Evolutionary conservation across 2,888 invertebrate genomes (phyloP), one percentile per base, ranked within the genome.

Genomic region (Drosophila eohydei): DNA sequence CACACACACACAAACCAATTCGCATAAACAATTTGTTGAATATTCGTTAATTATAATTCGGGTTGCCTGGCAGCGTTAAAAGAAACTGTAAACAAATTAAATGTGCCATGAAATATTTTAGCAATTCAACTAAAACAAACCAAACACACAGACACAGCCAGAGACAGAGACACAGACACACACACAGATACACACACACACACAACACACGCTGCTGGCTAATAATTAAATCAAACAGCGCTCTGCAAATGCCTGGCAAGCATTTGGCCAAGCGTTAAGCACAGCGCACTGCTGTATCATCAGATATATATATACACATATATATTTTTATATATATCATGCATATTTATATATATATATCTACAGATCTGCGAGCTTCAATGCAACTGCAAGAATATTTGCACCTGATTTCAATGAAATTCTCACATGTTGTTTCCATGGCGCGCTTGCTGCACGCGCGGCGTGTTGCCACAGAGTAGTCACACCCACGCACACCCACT

Each of bases 311-410:
- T 32, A 56, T 14, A 40, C 32, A 55, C 11, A 21, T 5, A 14
- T 11, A 26, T 9, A 43, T 12, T 28, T 36, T 28, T 51, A 55
- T 26, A 60, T 60, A 51, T 8, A 48, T 34, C 30, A 50, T 41
- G 36, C 26, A 58, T 4, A 57, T 26, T 52, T 40, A 60, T 16
- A 36, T 38, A 52, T n/a, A 30, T 11, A 30, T 14, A 46, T 54
- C 4, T n/a, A 46, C 28, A 51, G 54, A 60, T 56, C 36, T 16
- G 40, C 46, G 40, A 51, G 56, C 56, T 59, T 44, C 67, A 69
- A 57, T 71, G 80, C 63, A 83, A 77, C 73, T 84, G 73, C 80
- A 88, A 89, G 73, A 87, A 85, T 89, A 84, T 89, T 85, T 84
- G 75, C 84, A 89, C 80, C 84, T 84, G 87, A 86, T 86, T 86